phyloP scores from a whole-genome alignment of 2,888 invertebrate genomes.

The Smittia sp. region DNA sequence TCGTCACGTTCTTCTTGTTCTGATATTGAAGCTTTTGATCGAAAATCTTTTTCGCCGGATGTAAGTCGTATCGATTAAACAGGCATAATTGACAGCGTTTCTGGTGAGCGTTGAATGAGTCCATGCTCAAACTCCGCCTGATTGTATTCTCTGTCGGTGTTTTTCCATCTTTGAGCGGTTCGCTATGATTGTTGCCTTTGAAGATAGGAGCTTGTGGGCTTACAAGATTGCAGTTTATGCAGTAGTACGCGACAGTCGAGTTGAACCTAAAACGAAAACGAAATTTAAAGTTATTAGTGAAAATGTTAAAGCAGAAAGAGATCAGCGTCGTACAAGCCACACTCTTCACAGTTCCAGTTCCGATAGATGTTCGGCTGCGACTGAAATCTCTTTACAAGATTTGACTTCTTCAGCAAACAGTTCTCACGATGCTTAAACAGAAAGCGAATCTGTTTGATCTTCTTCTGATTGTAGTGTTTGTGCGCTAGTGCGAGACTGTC shows the following conservation, averaged over 20 bases:
- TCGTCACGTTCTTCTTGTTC: conserved; percentile 35
- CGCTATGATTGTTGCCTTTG: conserved; percentile 51
- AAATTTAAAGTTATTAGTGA: neutral
- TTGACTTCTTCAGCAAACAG: conserved; percentile 23
- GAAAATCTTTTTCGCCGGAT: conserved; percentile 38
- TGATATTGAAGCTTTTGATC: conserved; percentile 24
- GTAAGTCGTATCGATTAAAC: conserved; percentile 51
- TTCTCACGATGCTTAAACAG: conserved; percentile 35
- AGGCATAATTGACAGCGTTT: conserved; percentile 53
- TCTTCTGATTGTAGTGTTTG: conserved; percentile 39
- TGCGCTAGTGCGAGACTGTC: conserved; percentile 38
- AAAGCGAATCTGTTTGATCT: conserved; percentile 39
- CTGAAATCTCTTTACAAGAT: conserved; percentile 37
- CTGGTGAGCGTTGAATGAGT: conserved; percentile 49
- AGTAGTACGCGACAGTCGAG: conserved; percentile 51
- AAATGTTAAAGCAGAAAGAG: neutral
- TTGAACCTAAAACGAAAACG: conserved; percentile 19
- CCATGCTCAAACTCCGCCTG: conserved; percentile 51
- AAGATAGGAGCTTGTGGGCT: conserved; percentile 54
- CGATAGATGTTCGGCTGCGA: conserved; percentile 39
- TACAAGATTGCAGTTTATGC: conserved; percentile 53
- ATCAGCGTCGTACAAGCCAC: conserved; percentile 25
- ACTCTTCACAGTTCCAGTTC: conserved; percentile 39
- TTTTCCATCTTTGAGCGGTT: conserved; percentile 42
- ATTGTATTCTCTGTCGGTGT: neutral